A percentile compares a stretch with the other conserved stretches of the same genome.
Conservation (phyloP, 2,888 invertebrate species). For the Bedellia somnulentella region DNA sequence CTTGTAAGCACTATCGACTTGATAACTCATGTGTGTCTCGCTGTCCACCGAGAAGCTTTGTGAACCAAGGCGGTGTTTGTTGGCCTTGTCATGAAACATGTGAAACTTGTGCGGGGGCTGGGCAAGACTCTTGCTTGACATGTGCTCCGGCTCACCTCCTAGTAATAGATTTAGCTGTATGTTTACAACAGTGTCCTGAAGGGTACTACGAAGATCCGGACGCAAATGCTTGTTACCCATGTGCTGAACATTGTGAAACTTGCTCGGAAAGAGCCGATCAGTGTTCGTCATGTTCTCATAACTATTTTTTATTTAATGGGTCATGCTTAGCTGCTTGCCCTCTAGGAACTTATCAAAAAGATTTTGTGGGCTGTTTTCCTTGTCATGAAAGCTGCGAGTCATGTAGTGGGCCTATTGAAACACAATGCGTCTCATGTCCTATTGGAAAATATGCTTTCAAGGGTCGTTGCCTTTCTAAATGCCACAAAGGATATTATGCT, state of each 20-base stretch:
- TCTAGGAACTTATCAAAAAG: conserved; percentile 79
- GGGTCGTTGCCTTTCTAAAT: conserved; percentile 71
- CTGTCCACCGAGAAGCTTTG: conserved; percentile 83
- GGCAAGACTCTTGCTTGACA: conserved; percentile 81
- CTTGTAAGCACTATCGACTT: conserved; percentile 78
- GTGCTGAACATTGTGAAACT: conserved; percentile 84
- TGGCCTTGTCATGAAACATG: conserved; percentile 89
- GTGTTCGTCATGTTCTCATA: conserved; percentile 86
- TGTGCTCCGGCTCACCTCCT: conserved; percentile 83
- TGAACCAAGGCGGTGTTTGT: conserved; percentile 78
- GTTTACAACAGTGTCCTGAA: conserved; percentile 84
- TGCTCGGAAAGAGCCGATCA: conserved; percentile 82
- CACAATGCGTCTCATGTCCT: conserved; percentile 79
- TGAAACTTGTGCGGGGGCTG: conserved; percentile 84
- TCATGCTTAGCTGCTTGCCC: conserved; percentile 87
- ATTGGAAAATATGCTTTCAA: conserved; percentile 71
- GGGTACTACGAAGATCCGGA: conserved; percentile 82
- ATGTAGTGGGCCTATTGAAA: conserved; percentile 76
- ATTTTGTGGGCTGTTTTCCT: conserved; percentile 79
- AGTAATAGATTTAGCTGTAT: conserved; percentile 82
- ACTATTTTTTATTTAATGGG: conserved; percentile 80
- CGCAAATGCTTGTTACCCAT: conserved; percentile 81
- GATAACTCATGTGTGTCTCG: conserved; percentile 84
- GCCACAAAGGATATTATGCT: conserved; percentile 73
- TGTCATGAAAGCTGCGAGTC: conserved; percentile 82